These are phyloP conservation scores for Liopterus haemorrhoidalis DNA, from an alignment of 2,888 invertebrate species.

Conservation along the genomic window DNA sequence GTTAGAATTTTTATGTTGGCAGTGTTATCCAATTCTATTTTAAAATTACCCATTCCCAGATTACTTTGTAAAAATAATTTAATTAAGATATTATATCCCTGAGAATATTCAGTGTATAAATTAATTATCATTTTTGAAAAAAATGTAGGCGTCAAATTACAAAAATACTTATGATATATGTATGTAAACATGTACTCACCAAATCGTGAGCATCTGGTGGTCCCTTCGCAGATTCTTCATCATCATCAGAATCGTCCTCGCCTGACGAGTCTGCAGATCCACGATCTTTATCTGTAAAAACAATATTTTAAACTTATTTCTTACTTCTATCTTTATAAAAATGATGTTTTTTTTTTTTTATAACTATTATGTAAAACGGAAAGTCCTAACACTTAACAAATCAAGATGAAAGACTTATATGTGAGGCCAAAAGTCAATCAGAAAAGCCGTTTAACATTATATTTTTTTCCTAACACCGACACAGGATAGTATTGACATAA, in stretches of 20 bases:
- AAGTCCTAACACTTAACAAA: no score
- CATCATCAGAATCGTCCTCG: constrained; percentile 71
- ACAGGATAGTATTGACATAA: no score
- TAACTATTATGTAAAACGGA: no score
- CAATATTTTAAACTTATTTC: not conserved
- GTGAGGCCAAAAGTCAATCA: no score
- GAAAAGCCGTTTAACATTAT: no score
- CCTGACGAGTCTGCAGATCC: constrained; percentile 65
- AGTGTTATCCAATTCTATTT: no score
- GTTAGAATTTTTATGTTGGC: no score
- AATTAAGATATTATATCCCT: constrained; percentile 12
- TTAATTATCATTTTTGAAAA: constrained; percentile 8
- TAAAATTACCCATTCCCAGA: no score
- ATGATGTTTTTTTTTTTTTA: not conserved
- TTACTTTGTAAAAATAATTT: constrained; percentile 6
- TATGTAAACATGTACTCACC: constrained; percentile 46
- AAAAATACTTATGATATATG: not conserved
- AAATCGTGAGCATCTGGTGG: constrained; percentile 63
- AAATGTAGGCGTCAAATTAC: not conserved
- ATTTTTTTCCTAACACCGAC: no score
- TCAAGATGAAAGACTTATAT: no score
- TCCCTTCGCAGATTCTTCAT: constrained; percentile 56
- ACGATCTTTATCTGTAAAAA: constrained; percentile 40
- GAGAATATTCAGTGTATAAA: constrained; percentile 8
- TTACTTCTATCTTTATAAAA: constrained; percentile 1